phyloP scores from a whole-genome alignment of 2,113 vertebrate genomes.

The Sclerurus mexicanus region DNA sequence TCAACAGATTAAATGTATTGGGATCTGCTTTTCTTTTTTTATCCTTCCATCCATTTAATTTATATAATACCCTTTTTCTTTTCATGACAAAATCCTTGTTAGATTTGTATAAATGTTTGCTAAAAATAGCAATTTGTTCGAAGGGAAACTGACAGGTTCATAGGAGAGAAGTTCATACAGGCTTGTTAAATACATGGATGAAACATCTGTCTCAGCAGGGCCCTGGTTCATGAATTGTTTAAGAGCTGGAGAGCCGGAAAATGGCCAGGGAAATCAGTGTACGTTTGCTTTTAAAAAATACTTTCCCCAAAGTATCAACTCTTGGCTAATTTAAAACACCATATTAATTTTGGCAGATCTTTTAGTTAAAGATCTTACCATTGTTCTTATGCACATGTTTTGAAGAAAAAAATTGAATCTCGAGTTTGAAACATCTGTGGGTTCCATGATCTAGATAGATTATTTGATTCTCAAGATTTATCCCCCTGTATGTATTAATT shows the following conservation, averaged over 20 bases:
- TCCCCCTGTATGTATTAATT: not conserved
- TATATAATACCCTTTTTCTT: not conserved
- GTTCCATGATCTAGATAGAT: not conserved
- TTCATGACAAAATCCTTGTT: not conserved
- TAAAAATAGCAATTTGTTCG: not conserved
- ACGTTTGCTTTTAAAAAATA: not conserved
- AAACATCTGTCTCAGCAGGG: not conserved
- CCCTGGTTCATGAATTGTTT: not conserved
- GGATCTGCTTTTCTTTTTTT: not conserved
- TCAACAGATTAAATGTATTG: not conserved
- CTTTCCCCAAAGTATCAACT: not conserved
- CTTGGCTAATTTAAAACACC: not conserved
- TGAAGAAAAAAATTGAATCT: not conserved
- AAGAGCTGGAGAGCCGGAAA: not conserved
- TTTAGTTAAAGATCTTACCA: not conserved
- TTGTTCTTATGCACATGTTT: not conserved
- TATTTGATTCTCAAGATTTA: not conserved
- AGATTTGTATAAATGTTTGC: not conserved
- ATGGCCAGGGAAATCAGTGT: not conserved
- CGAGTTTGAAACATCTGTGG: not conserved
- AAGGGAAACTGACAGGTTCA: not conserved
- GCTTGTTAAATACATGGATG: not conserved
- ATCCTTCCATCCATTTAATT: not conserved
- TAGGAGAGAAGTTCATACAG: not conserved
- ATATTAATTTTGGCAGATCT: not conserved